Percentiles rank a stretch among this genome's conserved stretches.
These are phyloP conservation scores for Pampusana beccarii DNA, from an alignment of 2,113 vertebrate species.

Conservation along the genomic window DNA sequence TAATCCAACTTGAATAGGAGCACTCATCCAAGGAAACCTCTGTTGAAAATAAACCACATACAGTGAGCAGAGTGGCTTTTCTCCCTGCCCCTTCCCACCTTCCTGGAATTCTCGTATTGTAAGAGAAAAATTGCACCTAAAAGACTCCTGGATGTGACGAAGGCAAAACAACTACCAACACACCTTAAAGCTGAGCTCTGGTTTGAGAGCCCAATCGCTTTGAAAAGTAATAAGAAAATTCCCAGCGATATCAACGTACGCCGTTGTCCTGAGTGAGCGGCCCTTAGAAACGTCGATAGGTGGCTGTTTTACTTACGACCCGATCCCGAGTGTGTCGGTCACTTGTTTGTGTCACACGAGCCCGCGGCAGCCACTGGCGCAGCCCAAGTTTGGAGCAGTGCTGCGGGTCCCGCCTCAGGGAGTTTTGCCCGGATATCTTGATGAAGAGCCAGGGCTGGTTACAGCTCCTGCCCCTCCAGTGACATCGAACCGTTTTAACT, in stretches of 20 bases:
- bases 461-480: background rate
- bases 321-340: background rate
- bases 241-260: background rate
- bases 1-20: conserved; percentile 95
- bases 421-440: background rate
- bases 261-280: background rate
- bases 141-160: background rate
- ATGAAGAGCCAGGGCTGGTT: background rate
- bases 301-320: background rate
- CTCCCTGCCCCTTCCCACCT: background rate
- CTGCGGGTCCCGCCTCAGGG: background rate
- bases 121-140: background rate
- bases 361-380: accelerated
- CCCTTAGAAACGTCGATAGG: background rate
- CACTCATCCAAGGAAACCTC: conserved; percentile 98
- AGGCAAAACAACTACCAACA: background rate
- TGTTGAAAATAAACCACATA: conserved; percentile 44
- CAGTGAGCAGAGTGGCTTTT: background rate
- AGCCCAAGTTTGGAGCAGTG: background rate
- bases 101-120: background rate
- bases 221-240: background rate
- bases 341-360: background rate
- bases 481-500: background rate
- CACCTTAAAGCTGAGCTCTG: background rate
- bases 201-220: background rate